These are phyloP conservation scores for Sinotaia quadrata DNA, from an alignment of 2,888 invertebrate species.

Conservation along the genomic window DNA sequence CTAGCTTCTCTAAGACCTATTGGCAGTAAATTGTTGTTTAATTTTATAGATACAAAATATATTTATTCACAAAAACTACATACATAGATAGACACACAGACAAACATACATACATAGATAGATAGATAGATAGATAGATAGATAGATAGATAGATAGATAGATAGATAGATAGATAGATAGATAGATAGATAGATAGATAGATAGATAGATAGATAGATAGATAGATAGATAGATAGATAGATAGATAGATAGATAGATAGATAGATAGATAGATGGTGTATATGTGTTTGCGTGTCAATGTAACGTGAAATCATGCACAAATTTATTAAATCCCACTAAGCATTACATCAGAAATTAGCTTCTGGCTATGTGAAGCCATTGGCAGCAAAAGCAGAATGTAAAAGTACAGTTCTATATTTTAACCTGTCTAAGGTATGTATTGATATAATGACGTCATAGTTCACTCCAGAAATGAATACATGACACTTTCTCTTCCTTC, in stretches of 20 bases:
- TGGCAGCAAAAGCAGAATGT: too few species aligned
- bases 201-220: neutral
- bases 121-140: neutral
- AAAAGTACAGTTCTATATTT: too few species aligned
- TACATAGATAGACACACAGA: constrained; percentile 1
- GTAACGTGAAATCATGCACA: too few species aligned
- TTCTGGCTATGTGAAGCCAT: too few species aligned
- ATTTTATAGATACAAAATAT: too few species aligned
- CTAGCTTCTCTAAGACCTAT: neutral
- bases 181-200: neutral
- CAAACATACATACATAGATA: neutral
- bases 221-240: neutral
- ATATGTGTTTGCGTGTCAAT: too few species aligned
- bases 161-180: neutral
- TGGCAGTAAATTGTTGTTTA: neutral
- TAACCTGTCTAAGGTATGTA: too few species aligned
- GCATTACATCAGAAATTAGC: too few species aligned
- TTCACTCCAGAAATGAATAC: too few species aligned
- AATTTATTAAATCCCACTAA: too few species aligned
- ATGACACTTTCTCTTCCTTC: too few species aligned
- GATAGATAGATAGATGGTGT: neutral
- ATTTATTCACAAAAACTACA: neutral
- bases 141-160: neutral
- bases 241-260: neutral
- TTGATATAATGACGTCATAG: too few species aligned